Evolutionary conservation across 37 sponge, comb jelly and placozoan species (phyloP).

Genomic region (Diacarnus erythraeanus): DNA sequence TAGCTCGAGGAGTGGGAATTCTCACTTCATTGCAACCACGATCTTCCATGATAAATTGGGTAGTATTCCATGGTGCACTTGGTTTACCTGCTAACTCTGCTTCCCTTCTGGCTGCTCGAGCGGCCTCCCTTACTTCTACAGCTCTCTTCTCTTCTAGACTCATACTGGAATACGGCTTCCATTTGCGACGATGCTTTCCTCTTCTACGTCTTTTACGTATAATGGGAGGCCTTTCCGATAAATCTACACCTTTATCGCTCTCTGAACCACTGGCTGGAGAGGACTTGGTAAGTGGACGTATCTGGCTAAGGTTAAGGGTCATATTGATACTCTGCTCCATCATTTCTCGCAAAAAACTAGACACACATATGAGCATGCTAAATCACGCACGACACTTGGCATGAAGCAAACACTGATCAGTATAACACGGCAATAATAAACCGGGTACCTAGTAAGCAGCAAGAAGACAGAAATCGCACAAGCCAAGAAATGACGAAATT

Average conservation of each 20-base stretch:
- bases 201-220: constrained; percentile 25
- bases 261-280: constrained; percentile 13
- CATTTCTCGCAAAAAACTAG: background rate
- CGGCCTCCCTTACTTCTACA: constrained; percentile 30
- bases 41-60: constrained; percentile 73
- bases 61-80: constrained; percentile 62
- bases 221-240: background rate
- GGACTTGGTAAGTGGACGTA: background rate
- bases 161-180: constrained; percentile 62
- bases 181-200: constrained; percentile 43
- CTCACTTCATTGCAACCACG: constrained; percentile 17
- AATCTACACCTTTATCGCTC: constrained; percentile 29
- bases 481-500: too few species aligned
- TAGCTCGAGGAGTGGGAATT: constrained; percentile 6
- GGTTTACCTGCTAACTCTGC: constrained; percentile 31
- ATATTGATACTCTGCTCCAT: background rate
- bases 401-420: background rate
- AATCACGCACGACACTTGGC: background rate
- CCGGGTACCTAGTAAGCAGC: too few species aligned
- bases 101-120: constrained; percentile 36
- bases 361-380: background rate
- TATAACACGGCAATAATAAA: background rate
- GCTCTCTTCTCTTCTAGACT: constrained; percentile 38
- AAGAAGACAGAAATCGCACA: too few species aligned
- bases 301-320: background rate